Percentiles rank a stretch among this genome's conserved stretches.
Evolutionary conservation across 2,797 vertebrate genomes (phyloP).

Genomic region (Micrastur ruficollis): DNA sequence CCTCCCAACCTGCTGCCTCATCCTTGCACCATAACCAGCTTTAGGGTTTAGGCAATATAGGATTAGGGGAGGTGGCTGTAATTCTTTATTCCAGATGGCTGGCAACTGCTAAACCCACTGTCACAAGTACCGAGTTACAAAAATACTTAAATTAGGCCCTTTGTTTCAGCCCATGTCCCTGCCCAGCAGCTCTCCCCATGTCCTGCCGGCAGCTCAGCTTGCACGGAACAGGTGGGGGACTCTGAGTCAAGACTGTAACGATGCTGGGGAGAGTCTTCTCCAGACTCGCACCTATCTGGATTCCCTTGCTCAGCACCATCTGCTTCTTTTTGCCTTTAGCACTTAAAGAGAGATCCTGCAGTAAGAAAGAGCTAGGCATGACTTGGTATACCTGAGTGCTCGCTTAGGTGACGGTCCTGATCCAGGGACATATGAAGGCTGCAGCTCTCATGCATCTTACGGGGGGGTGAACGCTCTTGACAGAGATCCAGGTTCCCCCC

Average conservation of each 20-base stretch:
- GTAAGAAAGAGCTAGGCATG: neutral
- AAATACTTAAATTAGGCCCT: conserved; percentile 74
- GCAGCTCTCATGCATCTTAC: neutral
- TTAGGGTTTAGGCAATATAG: conserved; percentile 80
- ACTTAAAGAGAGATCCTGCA: neutral
- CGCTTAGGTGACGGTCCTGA: neutral
- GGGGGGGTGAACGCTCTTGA: neutral
- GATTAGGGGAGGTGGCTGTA: conserved; percentile 81
- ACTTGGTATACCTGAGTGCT: neutral
- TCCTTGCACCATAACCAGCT: conserved; percentile 76
- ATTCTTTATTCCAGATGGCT: conserved; percentile 83
- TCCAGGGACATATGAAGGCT: neutral
- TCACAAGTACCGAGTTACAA: conserved; percentile 69
- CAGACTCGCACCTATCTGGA: neutral
- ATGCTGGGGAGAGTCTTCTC: neutral
- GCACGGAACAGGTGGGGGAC: neutral
- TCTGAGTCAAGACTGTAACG: neutral
- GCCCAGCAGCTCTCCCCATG: neutral
- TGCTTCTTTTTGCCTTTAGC: conserved; percentile 9
- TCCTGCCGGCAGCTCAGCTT: neutral
- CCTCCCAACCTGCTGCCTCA: conserved; percentile 71
- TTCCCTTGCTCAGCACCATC: conserved; percentile 19
- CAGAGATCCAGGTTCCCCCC: neutral
- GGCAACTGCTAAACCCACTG: conserved; percentile 74
- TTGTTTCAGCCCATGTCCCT: conserved; percentile 28